phyloP scores from a whole-genome alignment of 2,797 vertebrate species.

The Crenuchus spilurus region DNA sequence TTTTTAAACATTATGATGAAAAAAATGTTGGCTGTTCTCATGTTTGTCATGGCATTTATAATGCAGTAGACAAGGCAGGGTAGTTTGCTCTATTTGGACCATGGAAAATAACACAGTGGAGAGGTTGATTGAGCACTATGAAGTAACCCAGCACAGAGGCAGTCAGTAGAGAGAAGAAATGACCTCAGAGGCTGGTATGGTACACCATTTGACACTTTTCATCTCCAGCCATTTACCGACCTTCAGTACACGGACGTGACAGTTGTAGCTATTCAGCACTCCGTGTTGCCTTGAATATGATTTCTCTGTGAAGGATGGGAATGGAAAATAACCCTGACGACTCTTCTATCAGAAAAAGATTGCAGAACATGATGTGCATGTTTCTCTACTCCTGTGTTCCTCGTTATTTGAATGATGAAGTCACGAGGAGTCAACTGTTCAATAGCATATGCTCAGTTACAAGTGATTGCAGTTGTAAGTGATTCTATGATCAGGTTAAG shows the following conservation, averaged over 20 bases:
- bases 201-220: constrained; percentile 17
- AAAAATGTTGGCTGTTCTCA: background rate
- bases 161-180: background rate
- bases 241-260: constrained; percentile 10
- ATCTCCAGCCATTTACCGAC: constrained; percentile 24
- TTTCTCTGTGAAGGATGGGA: constrained; percentile 8
- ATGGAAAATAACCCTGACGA: constrained; percentile 33
- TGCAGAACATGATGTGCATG: background rate
- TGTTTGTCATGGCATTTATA: constrained; percentile 4
- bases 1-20: background rate
- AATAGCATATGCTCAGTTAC: background rate
- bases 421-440: background rate
- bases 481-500: constrained; percentile 8
- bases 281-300: constrained; percentile 25
- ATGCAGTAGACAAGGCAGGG: background rate
- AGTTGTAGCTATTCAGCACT: constrained; percentile 27
- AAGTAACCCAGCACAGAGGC: background rate
- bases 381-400: background rate
- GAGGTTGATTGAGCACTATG: constrained; percentile 7
- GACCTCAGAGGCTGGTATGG: background rate
- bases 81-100: background rate
- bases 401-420: background rate
- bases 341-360: background rate
- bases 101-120: background rate
- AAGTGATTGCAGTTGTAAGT: background rate